Evolutionary conservation across 2,797 vertebrate genomes (phyloP).

Genomic region (Todus mexicanus): DNA sequence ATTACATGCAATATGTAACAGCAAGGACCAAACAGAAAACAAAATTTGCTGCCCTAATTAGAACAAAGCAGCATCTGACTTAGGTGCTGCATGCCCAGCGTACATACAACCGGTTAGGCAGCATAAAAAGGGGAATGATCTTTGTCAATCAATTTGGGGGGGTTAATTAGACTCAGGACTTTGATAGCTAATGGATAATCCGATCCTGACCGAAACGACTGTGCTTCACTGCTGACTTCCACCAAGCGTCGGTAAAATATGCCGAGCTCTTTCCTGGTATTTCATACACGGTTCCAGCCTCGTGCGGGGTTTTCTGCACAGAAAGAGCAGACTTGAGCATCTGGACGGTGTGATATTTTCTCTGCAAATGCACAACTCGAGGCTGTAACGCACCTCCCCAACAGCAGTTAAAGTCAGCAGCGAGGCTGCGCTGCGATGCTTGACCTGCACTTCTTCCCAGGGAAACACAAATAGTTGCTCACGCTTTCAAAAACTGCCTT

Average conservation of each 20-base stretch:
- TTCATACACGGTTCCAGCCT: background rate
- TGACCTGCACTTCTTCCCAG: conserved; percentile 49
- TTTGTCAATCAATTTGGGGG: conserved; percentile 39
- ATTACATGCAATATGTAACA: conserved; percentile 80
- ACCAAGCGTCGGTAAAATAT: conserved; percentile 1
- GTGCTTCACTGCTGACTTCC: conserved; percentile 46
- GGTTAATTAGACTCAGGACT: conserved; percentile 69
- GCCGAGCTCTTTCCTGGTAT: conserved; percentile 46
- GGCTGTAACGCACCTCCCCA: conserved; percentile 72
- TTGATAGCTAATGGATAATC: conserved; percentile 36
- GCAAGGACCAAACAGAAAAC: conserved; percentile 74
- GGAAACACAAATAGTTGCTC: conserved; percentile 35
- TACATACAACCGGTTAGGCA: conserved; percentile 9
- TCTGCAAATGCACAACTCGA: conserved; percentile 73
- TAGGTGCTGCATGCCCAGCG: conserved; percentile 12
- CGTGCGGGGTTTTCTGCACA: conserved; percentile 58
- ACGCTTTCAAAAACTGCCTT: background rate
- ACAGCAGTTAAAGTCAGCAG: conserved; percentile 68
- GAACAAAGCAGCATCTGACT: conserved; percentile 52
- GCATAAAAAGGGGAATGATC: conserved; percentile 15
- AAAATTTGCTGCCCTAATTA: conserved; percentile 76
- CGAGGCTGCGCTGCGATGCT: conserved; percentile 40
- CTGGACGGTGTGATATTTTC: conserved; percentile 75
- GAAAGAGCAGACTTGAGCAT: conserved; percentile 76
- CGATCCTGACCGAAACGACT: background rate